Evolutionary conservation across 2,113 vertebrate species (phyloP), one percentile per base, ranked within the genome.

Genomic region (Phrynosoma platyrhinos): DNA sequence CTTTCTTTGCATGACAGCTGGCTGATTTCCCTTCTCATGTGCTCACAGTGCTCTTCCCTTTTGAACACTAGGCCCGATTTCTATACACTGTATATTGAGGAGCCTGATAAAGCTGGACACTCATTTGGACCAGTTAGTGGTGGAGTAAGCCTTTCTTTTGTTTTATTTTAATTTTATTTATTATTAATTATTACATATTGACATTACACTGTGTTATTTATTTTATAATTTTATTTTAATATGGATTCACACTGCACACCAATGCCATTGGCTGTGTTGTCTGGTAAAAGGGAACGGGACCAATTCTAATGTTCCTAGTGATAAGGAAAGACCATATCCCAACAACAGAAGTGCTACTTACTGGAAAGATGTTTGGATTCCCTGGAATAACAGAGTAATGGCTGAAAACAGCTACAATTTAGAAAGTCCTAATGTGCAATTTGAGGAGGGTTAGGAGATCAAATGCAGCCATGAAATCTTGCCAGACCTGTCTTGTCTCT

Each of bases 21-120:
- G 47, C n/a, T 2, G 10, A 5, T 4, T 66, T 83, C 12, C 40
- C 74, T 36, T 86, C 78, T 4, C 0, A 78, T 36, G 74, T 0
- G 32, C 86, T 94, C 27, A 27, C 68, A 42, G 8, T 80, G 82
- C 23, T 58, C 84, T 87, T 53, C 89, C 92, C 52, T 91, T 91
- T 94, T 75, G 88, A 53, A 89, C 40, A 94, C 20, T 25, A 99
- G 99, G 93, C 98, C 98, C 25, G 94, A 97, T 95, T 97, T 99
- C 91, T 98, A 97, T 85, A 99, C 98, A 76, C 82, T 99, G 53
- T 99, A 99, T 90, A 92, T 99, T 80, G 98, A 99, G 2, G 95
- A 99, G 87, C 99, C 99, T 13, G 99, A 99, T 94, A 21, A 92
- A 58, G 74, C 98, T 30, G 99, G 98, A 77, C 99, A 99, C 94